phyloP scores from a whole-genome alignment of 2,797 vertebrate species.

The Acomys russatus region DNA sequence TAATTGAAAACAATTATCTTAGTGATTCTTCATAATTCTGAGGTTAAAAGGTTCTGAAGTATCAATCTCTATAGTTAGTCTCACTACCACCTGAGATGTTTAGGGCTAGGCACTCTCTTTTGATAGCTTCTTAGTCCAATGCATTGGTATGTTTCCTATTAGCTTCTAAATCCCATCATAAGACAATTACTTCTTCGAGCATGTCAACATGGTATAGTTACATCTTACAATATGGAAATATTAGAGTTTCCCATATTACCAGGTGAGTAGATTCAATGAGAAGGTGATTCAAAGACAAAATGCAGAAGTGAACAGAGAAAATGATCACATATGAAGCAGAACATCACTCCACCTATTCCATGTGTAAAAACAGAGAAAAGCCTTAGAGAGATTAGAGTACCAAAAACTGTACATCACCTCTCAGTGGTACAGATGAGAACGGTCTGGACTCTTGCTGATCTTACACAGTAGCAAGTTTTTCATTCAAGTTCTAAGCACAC shows the following conservation, averaged over 20 bases:
- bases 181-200: neutral
- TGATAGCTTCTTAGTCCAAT: neutral
- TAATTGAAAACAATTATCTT: neutral
- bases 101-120: fast-evolving
- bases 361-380: neutral
- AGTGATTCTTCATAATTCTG: neutral
- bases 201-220: neutral
- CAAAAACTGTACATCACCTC: fast-evolving
- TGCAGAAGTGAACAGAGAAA: neutral
- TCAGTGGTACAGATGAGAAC: neutral
- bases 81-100: fast-evolving
- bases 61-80: neutral
- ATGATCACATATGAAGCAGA: neutral
- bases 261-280: neutral
- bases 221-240: neutral
- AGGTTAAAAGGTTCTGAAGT: neutral
- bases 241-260: neutral
- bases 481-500: neutral
- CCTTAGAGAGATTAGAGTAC: neutral
- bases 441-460: neutral
- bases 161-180: fast-evolving
- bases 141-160: fast-evolving
- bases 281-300: neutral
- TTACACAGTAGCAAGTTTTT: neutral
- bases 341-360: neutral